Percentiles rank a stretch among this genome's conserved stretches.
phyloP scores from a whole-genome alignment of 2,113 vertebrate genomes.

The Entelurus aequoreus region DNA sequence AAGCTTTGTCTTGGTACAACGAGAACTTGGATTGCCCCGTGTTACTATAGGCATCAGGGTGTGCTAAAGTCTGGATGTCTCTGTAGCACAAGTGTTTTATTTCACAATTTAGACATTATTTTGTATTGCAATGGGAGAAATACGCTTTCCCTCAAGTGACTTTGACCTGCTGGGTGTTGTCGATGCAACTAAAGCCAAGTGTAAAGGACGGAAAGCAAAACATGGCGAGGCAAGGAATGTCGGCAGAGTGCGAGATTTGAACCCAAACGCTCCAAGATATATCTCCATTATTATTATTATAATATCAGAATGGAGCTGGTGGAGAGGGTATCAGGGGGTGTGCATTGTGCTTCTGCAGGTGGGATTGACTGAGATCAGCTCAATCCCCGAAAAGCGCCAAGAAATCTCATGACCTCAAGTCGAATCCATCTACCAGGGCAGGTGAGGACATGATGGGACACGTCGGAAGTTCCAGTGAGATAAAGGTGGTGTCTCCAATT shows the following conservation, averaged over 20 bases:
- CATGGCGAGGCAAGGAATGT: conserved; percentile 11
- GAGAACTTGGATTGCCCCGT: too few relatives aligned
- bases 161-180: too few relatives aligned
- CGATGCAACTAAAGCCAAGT: conserved; percentile 12
- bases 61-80: too few relatives aligned
- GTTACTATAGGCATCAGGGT: too few relatives aligned
- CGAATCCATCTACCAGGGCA: conserved; percentile 58
- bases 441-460: conserved; percentile 44
- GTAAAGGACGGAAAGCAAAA: conserved; percentile 7
- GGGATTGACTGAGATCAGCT: conserved; percentile 51
- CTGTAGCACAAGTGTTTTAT: too few relatives aligned
- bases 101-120: too few relatives aligned
- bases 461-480: conserved; percentile 3
- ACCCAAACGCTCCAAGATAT: conserved; percentile 49
- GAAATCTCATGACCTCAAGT: conserved; percentile 59
- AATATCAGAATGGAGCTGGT: conserved; percentile 45
- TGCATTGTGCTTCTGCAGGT: conserved; percentile 39
- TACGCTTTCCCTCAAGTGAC: conserved; percentile 1
- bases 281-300: conserved; percentile 52
- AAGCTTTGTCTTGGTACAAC: too few relatives aligned
- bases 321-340: not conserved
- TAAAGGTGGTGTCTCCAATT: not conserved
- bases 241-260: conserved; percentile 32
- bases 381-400: conserved; percentile 51
- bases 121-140: not conserved